Base-by-base conservation (phyloP, 1,140 invertebrate species). In the Reticulitermes speratus region DNA sequence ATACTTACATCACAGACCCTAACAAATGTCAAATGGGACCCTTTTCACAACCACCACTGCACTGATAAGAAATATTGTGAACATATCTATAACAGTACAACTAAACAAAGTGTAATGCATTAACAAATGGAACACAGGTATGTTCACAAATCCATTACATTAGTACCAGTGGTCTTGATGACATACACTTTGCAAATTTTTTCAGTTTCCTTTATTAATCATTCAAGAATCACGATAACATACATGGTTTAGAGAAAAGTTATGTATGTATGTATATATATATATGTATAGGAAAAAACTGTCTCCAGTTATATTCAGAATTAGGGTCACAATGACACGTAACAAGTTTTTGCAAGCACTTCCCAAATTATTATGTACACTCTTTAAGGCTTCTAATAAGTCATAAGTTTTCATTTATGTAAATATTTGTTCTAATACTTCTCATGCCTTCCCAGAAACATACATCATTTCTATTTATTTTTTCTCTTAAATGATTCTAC, bases 1-100 rank as follows among this genome's bases (percentile, higher is more conserved):
- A 75, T 75, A 30, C 14, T 75, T n/a, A 3, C 9, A 75, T 21
- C 52, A 55, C 52, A 55, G 52, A 55, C 52, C 52, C 19, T 55
- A 55, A 21, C 52, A 55, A 55, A 12, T 75, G n/a, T 30, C 65
- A 25, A n/a, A 30, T 30, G 65, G 65, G 65, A 75, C 14, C 30
- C 65, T 75, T 38, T 38, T 75, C 65, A 75, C 65, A 75, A 75
- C 65, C 65, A 75, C n/a, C 65, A 75, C 65, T 75, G n/a, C n/a
- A n/a, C n/a, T 30, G n/a, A 75, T n/a, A 30, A 75, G 25, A 75
- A 75, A 65, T n/a, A 55, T 1, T 30, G n/a, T 9, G n/a, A 75
- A 30, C 3, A 30, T 8, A 30, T n/a, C n/a, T n/a, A 30, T 1
- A 75, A 75, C 3, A 75, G n/a, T 30, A 75, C 65, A 75, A 75